A percentile compares a stretch with the other conserved stretches of the same genome.
Conservation (phyloP, 2,113 vertebrate genomes). For the Tupaia tana region DNA sequence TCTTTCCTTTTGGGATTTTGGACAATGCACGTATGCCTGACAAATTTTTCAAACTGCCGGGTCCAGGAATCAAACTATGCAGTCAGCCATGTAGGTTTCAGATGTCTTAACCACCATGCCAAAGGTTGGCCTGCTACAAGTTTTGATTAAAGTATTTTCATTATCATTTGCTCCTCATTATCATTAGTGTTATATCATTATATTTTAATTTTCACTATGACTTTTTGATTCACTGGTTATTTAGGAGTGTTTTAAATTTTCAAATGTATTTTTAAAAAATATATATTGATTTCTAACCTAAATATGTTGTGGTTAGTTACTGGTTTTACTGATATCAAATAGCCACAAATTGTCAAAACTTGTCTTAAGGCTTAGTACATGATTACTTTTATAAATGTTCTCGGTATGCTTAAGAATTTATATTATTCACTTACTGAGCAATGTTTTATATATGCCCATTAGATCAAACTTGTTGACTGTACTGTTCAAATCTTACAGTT, state of each 20-base stretch:
- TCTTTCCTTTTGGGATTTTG: too few relatives aligned
- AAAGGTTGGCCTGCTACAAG: neutral
- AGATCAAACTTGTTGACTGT: neutral
- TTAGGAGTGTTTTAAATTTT: neutral
- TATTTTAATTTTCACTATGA: neutral
- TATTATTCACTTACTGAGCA: neutral
- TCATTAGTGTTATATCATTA: too few relatives aligned
- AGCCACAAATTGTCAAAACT: neutral
- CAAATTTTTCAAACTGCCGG: too few relatives aligned
- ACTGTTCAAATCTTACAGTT: conserved; percentile 2
- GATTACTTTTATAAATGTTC: neutral
- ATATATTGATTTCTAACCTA: neutral
- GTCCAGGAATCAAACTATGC: too few relatives aligned
- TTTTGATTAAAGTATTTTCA: conserved; percentile 10
- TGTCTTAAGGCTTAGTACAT: neutral
- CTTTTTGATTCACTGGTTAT: neutral
- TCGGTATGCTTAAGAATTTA: neutral
- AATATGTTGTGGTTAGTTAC: neutral
- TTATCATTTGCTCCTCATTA: neutral
- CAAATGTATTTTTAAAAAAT: neutral
- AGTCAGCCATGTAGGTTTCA: too few relatives aligned
- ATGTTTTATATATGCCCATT: neutral
- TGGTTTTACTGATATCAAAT: neutral
- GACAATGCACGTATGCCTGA: too few relatives aligned
- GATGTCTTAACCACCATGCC: too few relatives aligned